Evolutionary conservation across 2,888 invertebrate species (phyloP).

Genomic region (Lycaena phlaeas): DNA sequence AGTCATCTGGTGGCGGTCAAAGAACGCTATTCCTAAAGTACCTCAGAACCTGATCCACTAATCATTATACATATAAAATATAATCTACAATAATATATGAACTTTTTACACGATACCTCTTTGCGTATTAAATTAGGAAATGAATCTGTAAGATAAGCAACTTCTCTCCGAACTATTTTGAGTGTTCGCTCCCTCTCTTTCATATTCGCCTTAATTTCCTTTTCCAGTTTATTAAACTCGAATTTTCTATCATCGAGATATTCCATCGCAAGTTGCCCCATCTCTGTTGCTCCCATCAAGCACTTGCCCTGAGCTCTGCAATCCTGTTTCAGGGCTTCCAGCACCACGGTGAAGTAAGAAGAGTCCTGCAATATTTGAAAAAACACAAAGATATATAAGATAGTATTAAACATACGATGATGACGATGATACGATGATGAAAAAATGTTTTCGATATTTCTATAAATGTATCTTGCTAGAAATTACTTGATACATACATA

Average conservation of each 20-base stretch:
- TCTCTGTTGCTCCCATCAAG: conserved; percentile 75
- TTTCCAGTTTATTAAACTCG: conserved; percentile 73
- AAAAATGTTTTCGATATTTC: too few species aligned
- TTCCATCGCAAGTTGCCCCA: conserved; percentile 79
- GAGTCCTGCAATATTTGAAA: conserved; percentile 68
- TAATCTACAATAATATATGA: too few species aligned
- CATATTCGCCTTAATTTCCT: conserved; percentile 75
- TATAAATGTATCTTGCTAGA: too few species aligned
- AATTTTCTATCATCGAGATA: conserved; percentile 76
- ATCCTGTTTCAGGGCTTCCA: conserved; percentile 72
- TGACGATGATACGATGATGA: too few species aligned
- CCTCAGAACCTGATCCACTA: too few species aligned
- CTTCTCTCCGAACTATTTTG: conserved; percentile 58
- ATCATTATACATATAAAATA: too few species aligned
- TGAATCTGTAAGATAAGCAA: conserved; percentile 53
- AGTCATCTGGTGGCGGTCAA: too few species aligned
- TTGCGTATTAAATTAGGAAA: conserved; percentile 60
- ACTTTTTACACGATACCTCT: too few species aligned
- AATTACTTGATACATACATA: too few species aligned
- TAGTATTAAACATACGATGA: too few species aligned
- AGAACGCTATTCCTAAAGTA: too few species aligned
- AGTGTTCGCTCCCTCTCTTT: conserved; percentile 72
- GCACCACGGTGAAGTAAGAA: conserved; percentile 75
- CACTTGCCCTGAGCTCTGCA: conserved; percentile 74
- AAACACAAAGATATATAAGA: too few species aligned